phyloP scores from a whole-genome alignment of 2,888 invertebrate genomes.

The Agonopterix arenella region DNA sequence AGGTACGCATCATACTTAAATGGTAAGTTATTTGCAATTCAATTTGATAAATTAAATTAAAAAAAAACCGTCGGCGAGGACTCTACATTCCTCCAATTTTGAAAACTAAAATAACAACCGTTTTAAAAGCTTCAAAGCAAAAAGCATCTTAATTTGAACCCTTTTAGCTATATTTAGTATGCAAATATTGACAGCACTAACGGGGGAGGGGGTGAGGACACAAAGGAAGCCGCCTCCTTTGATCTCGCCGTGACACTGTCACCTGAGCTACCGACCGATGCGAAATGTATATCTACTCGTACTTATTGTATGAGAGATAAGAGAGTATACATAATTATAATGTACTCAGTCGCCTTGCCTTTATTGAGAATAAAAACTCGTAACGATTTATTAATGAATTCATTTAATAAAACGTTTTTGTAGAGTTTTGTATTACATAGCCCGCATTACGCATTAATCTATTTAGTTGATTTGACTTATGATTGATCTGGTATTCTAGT shows the following conservation, averaged over 20 bases:
- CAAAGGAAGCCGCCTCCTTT: conserved; percentile 54
- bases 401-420: conserved; percentile 5
- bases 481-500: too few relatives aligned
- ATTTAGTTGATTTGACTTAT: too few relatives aligned
- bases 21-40: too few relatives aligned
- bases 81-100: too few relatives aligned
- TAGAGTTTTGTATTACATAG: not conserved
- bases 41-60: too few relatives aligned
- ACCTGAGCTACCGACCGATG: conserved; percentile 33
- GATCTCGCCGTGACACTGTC: conserved; percentile 41
- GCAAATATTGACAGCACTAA: conserved; percentile 47
- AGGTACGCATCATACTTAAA: too few relatives aligned
- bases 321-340: too few relatives aligned
- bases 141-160: conserved; percentile 20
- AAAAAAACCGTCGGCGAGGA: too few relatives aligned
- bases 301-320: too few relatives aligned
- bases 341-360: not conserved
- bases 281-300: not conserved
- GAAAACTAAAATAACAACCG: too few relatives aligned
- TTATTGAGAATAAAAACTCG: conserved; percentile 19
- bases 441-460: not conserved
- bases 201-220: conserved; percentile 16
- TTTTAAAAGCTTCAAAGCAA: conserved; percentile 2
- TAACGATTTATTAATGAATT: conserved; percentile 18
- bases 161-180: conserved; percentile 36